A percentile compares a stretch with the other conserved stretches of the same genome.
These are phyloP conservation scores for Bubo blakistoni DNA, from an alignment of 2,113 vertebrate genomes.

Conservation along the genomic window DNA sequence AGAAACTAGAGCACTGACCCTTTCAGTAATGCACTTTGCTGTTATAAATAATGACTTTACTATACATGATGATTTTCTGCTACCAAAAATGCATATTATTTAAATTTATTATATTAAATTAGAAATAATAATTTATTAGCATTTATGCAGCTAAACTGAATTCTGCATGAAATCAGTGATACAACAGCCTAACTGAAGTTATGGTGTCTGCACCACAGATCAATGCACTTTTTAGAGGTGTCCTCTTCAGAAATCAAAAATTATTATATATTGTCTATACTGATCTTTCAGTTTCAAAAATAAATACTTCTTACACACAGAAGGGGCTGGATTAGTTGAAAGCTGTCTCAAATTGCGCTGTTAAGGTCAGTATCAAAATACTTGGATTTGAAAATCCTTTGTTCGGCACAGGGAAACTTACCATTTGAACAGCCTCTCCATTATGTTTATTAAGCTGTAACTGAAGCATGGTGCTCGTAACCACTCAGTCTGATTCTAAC, in stretches of 20 bases:
- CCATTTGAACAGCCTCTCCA: background rate
- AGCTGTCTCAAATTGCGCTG: background rate
- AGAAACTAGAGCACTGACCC: background rate
- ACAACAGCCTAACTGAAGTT: background rate
- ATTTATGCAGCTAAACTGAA: background rate
- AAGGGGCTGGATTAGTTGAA: background rate
- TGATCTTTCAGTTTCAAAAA: background rate
- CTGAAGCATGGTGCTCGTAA: background rate
- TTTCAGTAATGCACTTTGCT: background rate
- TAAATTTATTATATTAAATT: background rate
- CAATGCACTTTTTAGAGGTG: background rate
- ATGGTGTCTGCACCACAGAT: background rate
- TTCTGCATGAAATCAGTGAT: background rate
- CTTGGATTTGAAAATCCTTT: conserved; percentile 8
- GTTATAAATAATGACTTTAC: background rate
- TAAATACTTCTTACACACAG: background rate
- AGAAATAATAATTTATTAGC: background rate
- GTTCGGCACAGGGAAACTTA: background rate
- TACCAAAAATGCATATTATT: background rate
- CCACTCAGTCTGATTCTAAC: background rate
- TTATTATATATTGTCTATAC: background rate
- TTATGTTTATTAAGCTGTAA: background rate
- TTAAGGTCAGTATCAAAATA: background rate
- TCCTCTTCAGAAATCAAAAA: background rate
- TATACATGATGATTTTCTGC: background rate